phyloP scores from a whole-genome alignment of 2,797 vertebrate species.

The Atherinosoma microstoma region DNA sequence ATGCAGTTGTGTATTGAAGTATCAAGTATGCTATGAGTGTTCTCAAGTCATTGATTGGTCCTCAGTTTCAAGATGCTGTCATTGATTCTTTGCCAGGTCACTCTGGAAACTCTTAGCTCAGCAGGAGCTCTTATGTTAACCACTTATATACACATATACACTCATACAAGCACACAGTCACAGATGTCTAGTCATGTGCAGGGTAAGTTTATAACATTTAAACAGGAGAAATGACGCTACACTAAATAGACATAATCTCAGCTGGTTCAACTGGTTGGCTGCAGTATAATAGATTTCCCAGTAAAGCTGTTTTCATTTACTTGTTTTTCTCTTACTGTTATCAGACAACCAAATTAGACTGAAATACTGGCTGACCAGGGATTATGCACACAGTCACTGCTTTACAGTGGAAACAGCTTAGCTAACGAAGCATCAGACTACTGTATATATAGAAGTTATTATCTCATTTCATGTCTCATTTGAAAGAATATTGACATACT shows the following conservation, averaged over 20 bases:
- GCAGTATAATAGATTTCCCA: too few relatives aligned
- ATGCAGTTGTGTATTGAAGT: constrained; percentile 49
- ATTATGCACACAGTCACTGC: neutral
- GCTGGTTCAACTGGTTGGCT: too few relatives aligned
- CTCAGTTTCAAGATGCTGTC: constrained; percentile 65
- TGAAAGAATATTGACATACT: neutral
- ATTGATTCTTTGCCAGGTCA: constrained; percentile 77
- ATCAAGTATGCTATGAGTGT: constrained; percentile 71
- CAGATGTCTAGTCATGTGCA: neutral
- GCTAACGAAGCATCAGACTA: neutral
- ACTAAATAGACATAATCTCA: too few relatives aligned
- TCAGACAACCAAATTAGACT: neutral
- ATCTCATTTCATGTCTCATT: neutral
- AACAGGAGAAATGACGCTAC: neutral
- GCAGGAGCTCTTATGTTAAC: constrained; percentile 52
- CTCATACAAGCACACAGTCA: neutral
- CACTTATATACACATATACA: constrained; percentile 16
- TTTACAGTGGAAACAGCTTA: neutral
- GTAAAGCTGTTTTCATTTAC: too few relatives aligned
- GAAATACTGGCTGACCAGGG: neutral
- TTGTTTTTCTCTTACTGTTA: neutral
- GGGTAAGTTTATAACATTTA: neutral
- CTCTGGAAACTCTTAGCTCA: constrained; percentile 59
- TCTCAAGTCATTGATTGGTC: constrained; percentile 74
- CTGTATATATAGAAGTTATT: too few relatives aligned